Percentiles rank a stretch among this genome's conserved stretches.
These are phyloP conservation scores for Epizoanthus rinbou DNA, from an alignment of 92 coral and sea anemone genomes.

Conservation along the genomic window DNA sequence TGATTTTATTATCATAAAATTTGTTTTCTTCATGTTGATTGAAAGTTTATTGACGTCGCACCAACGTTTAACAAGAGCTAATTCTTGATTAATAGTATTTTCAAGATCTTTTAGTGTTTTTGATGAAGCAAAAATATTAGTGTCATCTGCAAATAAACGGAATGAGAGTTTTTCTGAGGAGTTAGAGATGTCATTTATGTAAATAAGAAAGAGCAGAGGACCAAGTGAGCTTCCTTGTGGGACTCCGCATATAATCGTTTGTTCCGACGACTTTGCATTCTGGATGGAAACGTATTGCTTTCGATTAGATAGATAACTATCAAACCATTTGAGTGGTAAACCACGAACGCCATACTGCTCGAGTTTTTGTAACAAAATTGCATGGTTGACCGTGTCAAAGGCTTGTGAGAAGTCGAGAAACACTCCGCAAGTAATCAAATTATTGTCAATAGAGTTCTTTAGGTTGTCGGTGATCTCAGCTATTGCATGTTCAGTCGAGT, in stretches of 20 bases:
- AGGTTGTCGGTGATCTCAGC: slow-evolving; percentile 24
- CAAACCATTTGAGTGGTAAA: slow-evolving; percentile 34
- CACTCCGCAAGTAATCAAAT: slow-evolving; percentile 40
- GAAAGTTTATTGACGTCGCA: slow-evolving; percentile 48
- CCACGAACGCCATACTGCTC: slow-evolving; percentile 64
- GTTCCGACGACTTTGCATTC: slow-evolving; percentile 8
- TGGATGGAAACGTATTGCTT: slow-evolving; percentile 42
- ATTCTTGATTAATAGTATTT: slow-evolving; percentile 41
- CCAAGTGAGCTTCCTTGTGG: slow-evolving; percentile 59
- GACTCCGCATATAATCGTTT: slow-evolving; percentile 48
- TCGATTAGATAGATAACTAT: slow-evolving; percentile 39
- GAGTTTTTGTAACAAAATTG: slow-evolving; percentile 18
- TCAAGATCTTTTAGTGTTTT: slow-evolving; percentile 22
- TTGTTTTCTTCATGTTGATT: slow-evolving; percentile 46
- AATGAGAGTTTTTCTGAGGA: slow-evolving; percentile 32
- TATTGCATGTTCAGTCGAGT: slow-evolving; percentile 57
- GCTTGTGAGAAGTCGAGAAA: slow-evolving; percentile 57
- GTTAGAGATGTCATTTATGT: slow-evolving; percentile 46
- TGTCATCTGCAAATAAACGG: slow-evolving; percentile 47
- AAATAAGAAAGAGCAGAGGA: slow-evolving; percentile 62
- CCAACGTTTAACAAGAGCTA: slow-evolving; percentile 30
- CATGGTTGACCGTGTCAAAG: slow-evolving; percentile 57
- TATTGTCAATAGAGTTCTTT: slow-evolving; percentile 34
- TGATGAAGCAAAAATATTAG: slow-evolving; percentile 36
- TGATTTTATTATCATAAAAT: slow-evolving; percentile 45